Evolutionary conservation across 2,797 vertebrate genomes (phyloP), one percentile per base, ranked within the genome.

Genomic region (Pelochelys cantorii): DNA sequence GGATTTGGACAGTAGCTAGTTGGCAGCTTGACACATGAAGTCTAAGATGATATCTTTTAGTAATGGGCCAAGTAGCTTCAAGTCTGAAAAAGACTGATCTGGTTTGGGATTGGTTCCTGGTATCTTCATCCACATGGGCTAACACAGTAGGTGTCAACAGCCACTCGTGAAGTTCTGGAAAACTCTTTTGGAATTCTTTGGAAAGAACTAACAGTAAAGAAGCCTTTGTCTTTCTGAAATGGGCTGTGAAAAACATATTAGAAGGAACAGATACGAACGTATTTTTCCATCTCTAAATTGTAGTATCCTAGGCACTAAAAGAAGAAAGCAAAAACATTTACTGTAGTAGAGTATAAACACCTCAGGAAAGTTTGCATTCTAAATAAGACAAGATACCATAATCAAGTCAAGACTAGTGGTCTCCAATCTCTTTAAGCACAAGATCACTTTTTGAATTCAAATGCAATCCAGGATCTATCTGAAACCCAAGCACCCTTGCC

Each of bases 191-290:
- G 15, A 55, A 34, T 77, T 48, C 42, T 48, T 37, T 90, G 15
- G 87, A 68, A 90, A 86, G 52, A 88, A 56, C 14, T 37, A 84
- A 78, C 22, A 20, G 25, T 52, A 84, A 85, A 62, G 65, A 85
- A 84, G 34, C 71, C 81, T 86, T 68, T 87, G 13, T 29, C 25
- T 4, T 81, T 94, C 93, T 93, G 88, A 82, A 90, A 82, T 54
- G 56, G 17, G 48, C 55, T 18, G 2, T 80, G 34, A 25, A 34
- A 82, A 82, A 75, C 7, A 34, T 57, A 29, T 3, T 56, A 34
- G 37, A 20, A 29, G 82, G 5, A 55, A 54, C 1, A 68, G 37
- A 83, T 11, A 80, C 17, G 29, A 91, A 89, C 20, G 22, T 77
- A 6, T 85, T 93, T 95, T 48, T 90, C 56, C 17, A 4, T 81